Evolutionary conservation across 2,113 vertebrate species (phyloP).

Genomic region (Ptychochromis oligacanthus): DNA sequence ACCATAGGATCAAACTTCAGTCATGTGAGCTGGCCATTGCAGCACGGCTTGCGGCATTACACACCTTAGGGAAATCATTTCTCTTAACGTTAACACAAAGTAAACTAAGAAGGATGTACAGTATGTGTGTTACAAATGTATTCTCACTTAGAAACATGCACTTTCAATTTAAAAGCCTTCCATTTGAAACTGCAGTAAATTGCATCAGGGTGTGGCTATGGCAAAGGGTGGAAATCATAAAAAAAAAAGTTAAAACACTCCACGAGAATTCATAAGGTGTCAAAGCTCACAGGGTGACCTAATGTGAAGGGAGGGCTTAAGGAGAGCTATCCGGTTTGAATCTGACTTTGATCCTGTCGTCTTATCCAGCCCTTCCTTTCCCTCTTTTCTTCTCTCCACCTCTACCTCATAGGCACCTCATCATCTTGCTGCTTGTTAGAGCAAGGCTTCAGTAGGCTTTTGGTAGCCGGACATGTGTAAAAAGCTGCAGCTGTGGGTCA

Average conservation of each 20-base stretch:
- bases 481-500: constrained; percentile 39
- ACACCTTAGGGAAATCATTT: constrained; percentile 26
- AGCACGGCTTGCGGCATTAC: not conserved
- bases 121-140: not conserved
- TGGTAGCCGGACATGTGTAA: constrained; percentile 34
- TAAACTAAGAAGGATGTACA: not conserved
- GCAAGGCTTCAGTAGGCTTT: constrained; percentile 35
- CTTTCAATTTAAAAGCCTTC: constrained; percentile 10
- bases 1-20: constrained; percentile 1
- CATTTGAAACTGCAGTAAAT: constrained; percentile 7
- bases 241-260: constrained; percentile 28
- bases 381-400: constrained; percentile 30
- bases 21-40: constrained; percentile 18
- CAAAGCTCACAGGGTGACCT: constrained; percentile 50
- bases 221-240: constrained; percentile 21
- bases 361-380: constrained; percentile 47
- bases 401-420: constrained; percentile 69
- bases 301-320: constrained; percentile 33
- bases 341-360: constrained; percentile 48
- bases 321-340: constrained; percentile 49
- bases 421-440: constrained; percentile 49
- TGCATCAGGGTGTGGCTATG: constrained; percentile 13
- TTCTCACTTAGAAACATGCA: not conserved
- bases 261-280: constrained; percentile 63
- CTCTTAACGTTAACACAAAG: not conserved